These are phyloP conservation scores for Crocuta crocuta DNA, from an alignment of 2,113 vertebrate species.

Conservation along the genomic window DNA sequence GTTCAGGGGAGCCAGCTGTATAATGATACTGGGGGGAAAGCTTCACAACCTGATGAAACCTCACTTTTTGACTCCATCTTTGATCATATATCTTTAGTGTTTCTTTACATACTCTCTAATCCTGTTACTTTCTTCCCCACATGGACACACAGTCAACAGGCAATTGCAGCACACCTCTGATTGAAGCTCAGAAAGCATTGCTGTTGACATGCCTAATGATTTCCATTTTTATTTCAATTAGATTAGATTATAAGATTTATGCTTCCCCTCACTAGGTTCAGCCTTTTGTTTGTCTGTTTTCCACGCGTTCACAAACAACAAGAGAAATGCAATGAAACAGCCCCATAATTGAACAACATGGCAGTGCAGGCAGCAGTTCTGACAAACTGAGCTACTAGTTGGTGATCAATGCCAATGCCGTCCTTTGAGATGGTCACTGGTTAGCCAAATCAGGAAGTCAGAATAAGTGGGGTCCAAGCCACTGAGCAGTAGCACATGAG, in stretches of 20 bases:
- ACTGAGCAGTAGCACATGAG: not conserved
- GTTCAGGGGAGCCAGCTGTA: not conserved
- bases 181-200: not conserved
- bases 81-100: not conserved
- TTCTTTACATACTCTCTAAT: not conserved
- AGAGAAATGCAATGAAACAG: not conserved
- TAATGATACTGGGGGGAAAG: not conserved
- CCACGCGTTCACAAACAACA: not conserved
- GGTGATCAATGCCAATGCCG: fast-evolving
- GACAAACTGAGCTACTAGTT: fast-evolving
- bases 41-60: not conserved
- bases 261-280: not conserved
- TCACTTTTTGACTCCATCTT: not conserved
- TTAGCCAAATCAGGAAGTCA: not conserved
- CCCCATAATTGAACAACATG: not conserved
- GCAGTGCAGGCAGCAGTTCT: not conserved
- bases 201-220: not conserved
- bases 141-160: not conserved
- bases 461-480: not conserved
- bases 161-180: not conserved
- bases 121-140: not conserved
- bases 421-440: not conserved
- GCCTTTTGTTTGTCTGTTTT: not conserved
- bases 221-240: slow-evolving; percentile 13
- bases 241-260: not conserved